These are phyloP conservation scores for Drosophila subpulchrella DNA, from an alignment of 1,140 invertebrate species.

Conservation along the genomic window DNA sequence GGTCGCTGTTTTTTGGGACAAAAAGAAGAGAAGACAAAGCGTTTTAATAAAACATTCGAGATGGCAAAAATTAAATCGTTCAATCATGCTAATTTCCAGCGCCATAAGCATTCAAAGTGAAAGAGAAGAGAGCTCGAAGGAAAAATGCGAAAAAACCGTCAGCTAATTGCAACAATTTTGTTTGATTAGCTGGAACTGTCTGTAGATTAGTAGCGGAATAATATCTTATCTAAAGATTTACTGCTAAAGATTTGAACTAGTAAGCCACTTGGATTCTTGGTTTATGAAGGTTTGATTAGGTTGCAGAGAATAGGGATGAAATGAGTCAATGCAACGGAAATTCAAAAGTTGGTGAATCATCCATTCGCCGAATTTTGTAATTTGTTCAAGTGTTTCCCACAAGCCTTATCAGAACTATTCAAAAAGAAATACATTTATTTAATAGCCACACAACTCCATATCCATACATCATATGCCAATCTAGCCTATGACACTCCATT, in stretches of 20 bases:
- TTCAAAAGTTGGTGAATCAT: neutral
- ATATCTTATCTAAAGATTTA: conserved; percentile 29
- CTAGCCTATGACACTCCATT: neutral
- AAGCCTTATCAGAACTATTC: neutral
- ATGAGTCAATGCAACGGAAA: conserved; percentile 6
- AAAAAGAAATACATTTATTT: neutral
- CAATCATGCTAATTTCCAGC: conserved; percentile 37
- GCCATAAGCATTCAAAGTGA: conserved; percentile 9
- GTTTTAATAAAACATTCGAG: conserved; percentile 44
- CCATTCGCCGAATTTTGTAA: neutral
- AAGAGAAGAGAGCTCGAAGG: conserved; percentile 17
- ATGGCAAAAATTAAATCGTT: conserved; percentile 39
- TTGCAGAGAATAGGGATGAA: neutral
- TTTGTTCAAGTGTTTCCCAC: neutral
- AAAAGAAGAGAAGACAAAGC: conserved; percentile 34
- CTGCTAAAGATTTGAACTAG: neutral
- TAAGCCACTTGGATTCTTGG: neutral
- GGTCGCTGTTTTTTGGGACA: conserved; percentile 47
- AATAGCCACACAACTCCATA: neutral
- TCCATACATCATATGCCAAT: conserved; percentile 1
- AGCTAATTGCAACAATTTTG: conserved; percentile 39
- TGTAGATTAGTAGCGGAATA: conserved; percentile 31
- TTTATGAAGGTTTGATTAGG: conserved; percentile 9
- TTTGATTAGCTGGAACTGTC: conserved; percentile 36
- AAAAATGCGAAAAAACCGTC: conserved; percentile 14